phyloP scores from a whole-genome alignment of 2,113 vertebrate species.

The Saccopteryx leptura region DNA sequence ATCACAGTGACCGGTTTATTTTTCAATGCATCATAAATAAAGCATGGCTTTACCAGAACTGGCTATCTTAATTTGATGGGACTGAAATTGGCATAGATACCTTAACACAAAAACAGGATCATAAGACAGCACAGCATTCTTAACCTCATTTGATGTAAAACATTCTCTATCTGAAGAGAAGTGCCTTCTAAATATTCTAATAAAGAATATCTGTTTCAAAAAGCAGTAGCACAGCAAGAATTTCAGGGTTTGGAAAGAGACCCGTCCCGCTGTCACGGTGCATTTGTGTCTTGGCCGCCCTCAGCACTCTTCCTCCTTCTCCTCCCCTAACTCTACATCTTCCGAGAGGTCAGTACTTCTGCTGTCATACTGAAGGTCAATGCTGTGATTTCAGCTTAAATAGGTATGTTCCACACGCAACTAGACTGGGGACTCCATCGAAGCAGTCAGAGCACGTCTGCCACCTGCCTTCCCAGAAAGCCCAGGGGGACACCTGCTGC shows the following conservation, averaged over 20 bases:
- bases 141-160: neutral
- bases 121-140: neutral
- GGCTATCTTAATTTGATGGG: neutral
- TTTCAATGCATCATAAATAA: constrained; percentile 29
- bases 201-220: neutral
- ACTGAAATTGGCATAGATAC: neutral
- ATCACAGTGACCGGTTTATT: neutral
- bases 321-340: neutral
- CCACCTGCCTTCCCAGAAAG: neutral
- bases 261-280: neutral
- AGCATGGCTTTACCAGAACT: neutral
- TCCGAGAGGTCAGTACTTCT: neutral
- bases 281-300: neutral
- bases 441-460: neutral
- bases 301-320: neutral
- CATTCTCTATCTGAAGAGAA: neutral
- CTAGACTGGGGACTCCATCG: neutral
- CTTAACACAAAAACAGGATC: neutral
- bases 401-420: neutral
- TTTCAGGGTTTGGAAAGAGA: neutral
- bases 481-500: neutral
- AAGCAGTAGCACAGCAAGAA: neutral
- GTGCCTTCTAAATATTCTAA: neutral
- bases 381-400: neutral
- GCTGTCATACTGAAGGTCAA: neutral